A percentile compares a stretch with the other conserved stretches of the same genome.
These are phyloP conservation scores for Pangasius sanitwongsei DNA, from an alignment of 2,797 vertebrate genomes.

Conservation along the genomic window DNA sequence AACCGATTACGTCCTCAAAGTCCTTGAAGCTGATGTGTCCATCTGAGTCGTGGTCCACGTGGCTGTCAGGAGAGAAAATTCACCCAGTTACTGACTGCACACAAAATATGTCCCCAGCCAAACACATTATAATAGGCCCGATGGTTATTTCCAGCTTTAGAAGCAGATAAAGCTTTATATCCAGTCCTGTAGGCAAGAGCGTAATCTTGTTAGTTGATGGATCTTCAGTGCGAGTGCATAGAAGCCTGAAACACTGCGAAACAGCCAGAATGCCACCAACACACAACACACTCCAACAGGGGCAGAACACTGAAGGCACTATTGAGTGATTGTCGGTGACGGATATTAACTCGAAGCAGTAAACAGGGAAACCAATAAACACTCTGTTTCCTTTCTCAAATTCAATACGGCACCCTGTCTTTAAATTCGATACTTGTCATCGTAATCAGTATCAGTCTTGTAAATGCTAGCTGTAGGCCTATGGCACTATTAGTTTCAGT, in stretches of 20 bases:
- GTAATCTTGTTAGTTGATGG: constrained; percentile 27
- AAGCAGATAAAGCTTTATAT: background rate
- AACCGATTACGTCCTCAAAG: constrained; percentile 75
- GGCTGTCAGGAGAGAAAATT: constrained; percentile 61
- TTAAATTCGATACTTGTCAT: constrained; percentile 25
- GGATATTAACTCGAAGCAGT: constrained; percentile 46
- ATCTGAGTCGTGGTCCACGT: constrained; percentile 78
- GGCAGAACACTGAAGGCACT: constrained; percentile 32
- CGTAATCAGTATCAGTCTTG: constrained; percentile 36
- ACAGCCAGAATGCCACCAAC: constrained; percentile 5
- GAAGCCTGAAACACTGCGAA: constrained; percentile 18
- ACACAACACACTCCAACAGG: constrained; percentile 6
- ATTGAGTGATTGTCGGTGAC: constrained; percentile 44
- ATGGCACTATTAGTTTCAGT: background rate
- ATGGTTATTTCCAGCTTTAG: constrained; percentile 7
- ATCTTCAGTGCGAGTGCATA: constrained; percentile 8
- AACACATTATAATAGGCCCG: background rate
- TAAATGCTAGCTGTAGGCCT: background rate
- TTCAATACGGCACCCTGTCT: constrained; percentile 39
- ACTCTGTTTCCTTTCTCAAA: constrained; percentile 35
- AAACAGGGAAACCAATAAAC: constrained; percentile 46
- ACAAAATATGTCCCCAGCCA: constrained; percentile 15
- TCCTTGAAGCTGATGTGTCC: constrained; percentile 81
- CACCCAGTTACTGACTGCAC: constrained; percentile 45
- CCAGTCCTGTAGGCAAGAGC: constrained; percentile 7